Percentiles rank a stretch among this genome's conserved stretches.
Conservation (phyloP, 2,888 invertebrate genomes). For the Mesoligia furuncula region DNA sequence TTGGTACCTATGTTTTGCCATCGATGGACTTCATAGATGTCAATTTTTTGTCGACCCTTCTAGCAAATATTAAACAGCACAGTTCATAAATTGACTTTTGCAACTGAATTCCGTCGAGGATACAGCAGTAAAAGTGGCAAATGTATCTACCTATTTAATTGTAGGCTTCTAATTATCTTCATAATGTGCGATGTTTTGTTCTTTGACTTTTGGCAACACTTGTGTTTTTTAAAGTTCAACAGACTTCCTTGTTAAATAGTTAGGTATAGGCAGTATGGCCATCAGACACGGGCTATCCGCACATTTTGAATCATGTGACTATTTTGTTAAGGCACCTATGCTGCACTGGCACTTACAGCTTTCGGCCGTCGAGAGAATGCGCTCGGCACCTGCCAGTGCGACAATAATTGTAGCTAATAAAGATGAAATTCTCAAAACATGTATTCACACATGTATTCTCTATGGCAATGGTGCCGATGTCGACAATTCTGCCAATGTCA, state of each 20-base stretch:
- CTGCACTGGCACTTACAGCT: neutral
- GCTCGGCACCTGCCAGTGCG: too few relatives aligned
- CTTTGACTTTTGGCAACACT: neutral
- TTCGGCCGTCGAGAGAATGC: neutral
- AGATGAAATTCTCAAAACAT: neutral
- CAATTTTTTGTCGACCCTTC: neutral
- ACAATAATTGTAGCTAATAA: neutral
- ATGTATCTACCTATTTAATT: neutral
- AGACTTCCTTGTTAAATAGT: neutral
- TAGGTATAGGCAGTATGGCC: neutral
- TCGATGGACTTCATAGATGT: slow-evolving; percentile 1
- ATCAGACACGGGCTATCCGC: neutral
- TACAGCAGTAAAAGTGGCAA: neutral
- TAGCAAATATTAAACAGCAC: neutral
- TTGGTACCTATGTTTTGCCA: neutral
- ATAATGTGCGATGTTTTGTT: neutral
- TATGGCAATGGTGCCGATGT: too few relatives aligned
- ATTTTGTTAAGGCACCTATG: neutral
- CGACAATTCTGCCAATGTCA: too few relatives aligned
- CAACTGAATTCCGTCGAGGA: neutral
- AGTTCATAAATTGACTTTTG: neutral
- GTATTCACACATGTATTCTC: neutral
- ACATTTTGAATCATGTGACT: neutral
- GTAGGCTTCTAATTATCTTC: neutral
- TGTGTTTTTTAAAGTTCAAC: neutral